Evolutionary conservation across 2,888 invertebrate genomes (phyloP), one percentile per base, ranked within the genome.

Genomic region (Caradrina clavipalpis): DNA sequence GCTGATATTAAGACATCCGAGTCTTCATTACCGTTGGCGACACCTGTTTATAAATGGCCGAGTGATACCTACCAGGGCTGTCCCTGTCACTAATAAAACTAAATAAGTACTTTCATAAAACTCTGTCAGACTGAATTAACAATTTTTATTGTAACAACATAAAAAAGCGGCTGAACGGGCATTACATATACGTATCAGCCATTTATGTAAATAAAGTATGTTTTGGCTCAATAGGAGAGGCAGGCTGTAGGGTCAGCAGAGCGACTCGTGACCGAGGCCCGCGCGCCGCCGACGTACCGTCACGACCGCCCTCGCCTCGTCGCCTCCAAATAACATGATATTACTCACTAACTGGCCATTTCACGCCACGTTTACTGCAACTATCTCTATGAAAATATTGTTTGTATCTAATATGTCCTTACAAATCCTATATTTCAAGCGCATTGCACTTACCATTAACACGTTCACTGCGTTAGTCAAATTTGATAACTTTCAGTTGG

Each of bases 271-370:
- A 95, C 93, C 90, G 86, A 84, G 86, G 88, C 88, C 88, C 77
- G 88, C 89, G 90, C 91, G 88, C 88, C 82, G 83, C 62, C 86
- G 82, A 82, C 82, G 88, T 84, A 82, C 78, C 91, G 92, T 94
- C 95, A 95, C 95, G 95, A 94, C 88, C 88, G 90, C 90, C 90
- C 86, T 89, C 90, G 89, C 92, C 91, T 91, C 92, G 91, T 93
- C 92, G 89, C 89, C 88, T 89, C 91, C 91, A 92, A 93, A 95
- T 93, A 93, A 95, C 95, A 93, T 92, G 93, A 93, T 94, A 94
- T 94, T 95, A 93, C 93, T 94, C 91, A 93, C 94, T 95, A 94
- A 95, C 95, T 93, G 94, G 92, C 93, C 92, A 94, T 94, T 95
- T 95, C 94, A 94, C 95, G 94, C 95, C 91, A 90, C 89, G 89